These are phyloP conservation scores for Sceloporus undulatus DNA, from an alignment of 2,113 vertebrate genomes.

Conservation along the genomic window DNA sequence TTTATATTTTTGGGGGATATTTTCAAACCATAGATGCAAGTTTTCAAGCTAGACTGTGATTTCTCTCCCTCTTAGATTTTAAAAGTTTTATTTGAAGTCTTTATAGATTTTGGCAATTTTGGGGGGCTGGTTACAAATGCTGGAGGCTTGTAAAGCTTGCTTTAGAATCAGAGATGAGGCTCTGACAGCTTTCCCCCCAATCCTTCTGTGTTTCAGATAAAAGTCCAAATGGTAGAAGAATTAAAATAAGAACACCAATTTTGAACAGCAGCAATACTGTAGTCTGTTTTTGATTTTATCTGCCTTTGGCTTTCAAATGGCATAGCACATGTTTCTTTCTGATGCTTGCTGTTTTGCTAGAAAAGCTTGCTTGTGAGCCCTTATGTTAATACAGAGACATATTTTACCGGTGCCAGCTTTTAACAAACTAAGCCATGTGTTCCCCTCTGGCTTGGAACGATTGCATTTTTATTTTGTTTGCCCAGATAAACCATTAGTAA, in stretches of 20 bases:
- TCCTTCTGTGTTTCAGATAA: neutral
- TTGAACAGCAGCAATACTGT: too few species aligned
- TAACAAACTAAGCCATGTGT: neutral
- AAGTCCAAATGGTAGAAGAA: neutral
- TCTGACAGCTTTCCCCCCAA: neutral
- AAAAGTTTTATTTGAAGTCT: neutral
- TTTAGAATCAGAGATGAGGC: neutral
- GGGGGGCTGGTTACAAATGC: neutral
- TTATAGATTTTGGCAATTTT: neutral
- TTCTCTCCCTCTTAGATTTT: neutral
- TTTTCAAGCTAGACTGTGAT: neutral
- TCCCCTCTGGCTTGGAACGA: neutral
- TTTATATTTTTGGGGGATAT: too few species aligned
- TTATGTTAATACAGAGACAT: conserved; percentile 7
- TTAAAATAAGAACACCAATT: neutral
- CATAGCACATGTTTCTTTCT: neutral
- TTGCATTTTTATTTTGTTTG: conserved; percentile 32
- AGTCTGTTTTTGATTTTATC: neutral
- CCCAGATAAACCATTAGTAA: conserved; percentile 1
- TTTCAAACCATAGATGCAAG: too few species aligned
- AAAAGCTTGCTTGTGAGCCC: conserved; percentile 7
- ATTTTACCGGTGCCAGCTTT: neutral
- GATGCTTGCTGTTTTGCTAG: conserved; percentile 19
- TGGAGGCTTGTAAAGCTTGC: neutral
- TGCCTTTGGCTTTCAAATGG: conserved; percentile 5